phyloP scores from a whole-genome alignment of 2,888 invertebrate genomes.

The Oscheius sp. region DNA sequence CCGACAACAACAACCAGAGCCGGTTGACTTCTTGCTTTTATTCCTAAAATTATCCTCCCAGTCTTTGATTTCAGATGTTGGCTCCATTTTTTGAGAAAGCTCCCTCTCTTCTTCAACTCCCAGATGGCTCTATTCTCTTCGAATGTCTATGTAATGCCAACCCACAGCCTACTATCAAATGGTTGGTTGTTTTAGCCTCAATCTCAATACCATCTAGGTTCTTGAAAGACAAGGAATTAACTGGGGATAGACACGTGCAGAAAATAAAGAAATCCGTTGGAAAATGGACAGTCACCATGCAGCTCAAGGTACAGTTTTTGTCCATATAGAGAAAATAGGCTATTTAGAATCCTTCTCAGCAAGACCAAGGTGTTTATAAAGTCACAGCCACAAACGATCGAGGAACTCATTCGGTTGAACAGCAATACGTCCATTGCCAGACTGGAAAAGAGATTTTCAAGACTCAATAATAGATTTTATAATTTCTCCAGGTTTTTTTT shows the following conservation, averaged over 20 bases:
- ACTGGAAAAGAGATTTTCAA: slow-evolving; percentile 69
- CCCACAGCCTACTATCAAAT: slow-evolving; percentile 67
- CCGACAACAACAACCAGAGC: slow-evolving; percentile 6
- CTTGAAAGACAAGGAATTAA: slow-evolving; percentile 66
- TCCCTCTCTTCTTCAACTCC: slow-evolving; percentile 64
- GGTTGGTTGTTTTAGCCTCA: slow-evolving; percentile 36
- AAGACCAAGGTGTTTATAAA: slow-evolving; percentile 69
- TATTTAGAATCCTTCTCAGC: slow-evolving; percentile 67
- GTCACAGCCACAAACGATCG: slow-evolving; percentile 64
- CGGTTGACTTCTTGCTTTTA: neutral
- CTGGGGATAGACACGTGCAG: slow-evolving; percentile 62
- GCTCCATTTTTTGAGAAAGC: slow-evolving; percentile 68
- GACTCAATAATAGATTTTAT: slow-evolving; percentile 41
- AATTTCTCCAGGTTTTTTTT: neutral
- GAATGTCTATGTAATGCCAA: slow-evolving; percentile 69
- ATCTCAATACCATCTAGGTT: slow-evolving; percentile 40
- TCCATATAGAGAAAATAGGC: slow-evolving; percentile 13
- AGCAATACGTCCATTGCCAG: slow-evolving; percentile 63
- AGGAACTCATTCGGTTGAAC: slow-evolving; percentile 65
- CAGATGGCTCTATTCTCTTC: slow-evolving; percentile 68
- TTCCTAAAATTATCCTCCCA: neutral
- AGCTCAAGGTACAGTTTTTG: slow-evolving; percentile 58
- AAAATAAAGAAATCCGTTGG: slow-evolving; percentile 70
- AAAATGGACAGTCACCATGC: slow-evolving; percentile 67
- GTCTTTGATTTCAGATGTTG: slow-evolving; percentile 6